These are phyloP conservation scores for Rosalia funebris DNA, from an alignment of 2,888 invertebrate species.

Conservation along the genomic window DNA sequence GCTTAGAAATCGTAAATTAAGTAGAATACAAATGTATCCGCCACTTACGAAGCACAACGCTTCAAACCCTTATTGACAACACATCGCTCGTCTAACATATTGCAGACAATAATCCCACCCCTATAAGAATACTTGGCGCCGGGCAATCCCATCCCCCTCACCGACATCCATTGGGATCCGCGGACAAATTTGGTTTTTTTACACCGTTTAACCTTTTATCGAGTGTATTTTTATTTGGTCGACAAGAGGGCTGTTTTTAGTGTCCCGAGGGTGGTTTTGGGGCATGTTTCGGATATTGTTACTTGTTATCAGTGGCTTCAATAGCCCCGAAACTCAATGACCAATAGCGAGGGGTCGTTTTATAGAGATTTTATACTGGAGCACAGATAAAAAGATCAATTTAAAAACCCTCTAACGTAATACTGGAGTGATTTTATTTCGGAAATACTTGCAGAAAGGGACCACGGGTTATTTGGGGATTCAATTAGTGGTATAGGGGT, in stretches of 20 bases:
- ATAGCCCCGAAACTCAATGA: slow-evolving; percentile 39
- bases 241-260: slow-evolving; percentile 26
- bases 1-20: no score
- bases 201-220: slow-evolving; percentile 47
- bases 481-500: slow-evolving; percentile 35
- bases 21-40: no score
- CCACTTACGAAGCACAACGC: no score
- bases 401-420: slow-evolving; percentile 37
- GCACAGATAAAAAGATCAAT: slow-evolving; percentile 44
- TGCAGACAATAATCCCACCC: background rate
- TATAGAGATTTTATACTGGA: slow-evolving; percentile 41
- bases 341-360: slow-evolving; percentile 39
- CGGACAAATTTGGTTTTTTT: slow-evolving; percentile 45
- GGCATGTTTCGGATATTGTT: slow-evolving; percentile 38
- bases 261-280: slow-evolving; percentile 39
- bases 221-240: slow-evolving; percentile 41
- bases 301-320: slow-evolving; percentile 41
- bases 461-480: slow-evolving; percentile 33
- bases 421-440: slow-evolving; percentile 37
- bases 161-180: slow-evolving; percentile 31
- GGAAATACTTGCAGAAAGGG: slow-evolving; percentile 33
- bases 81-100: background rate
- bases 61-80: no score
- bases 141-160: slow-evolving; percentile 21
- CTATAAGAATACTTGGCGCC: slow-evolving; percentile 11